These are phyloP conservation scores for Eurytoma californica DNA, from an alignment of 2,888 invertebrate genomes.

Conservation along the genomic window DNA sequence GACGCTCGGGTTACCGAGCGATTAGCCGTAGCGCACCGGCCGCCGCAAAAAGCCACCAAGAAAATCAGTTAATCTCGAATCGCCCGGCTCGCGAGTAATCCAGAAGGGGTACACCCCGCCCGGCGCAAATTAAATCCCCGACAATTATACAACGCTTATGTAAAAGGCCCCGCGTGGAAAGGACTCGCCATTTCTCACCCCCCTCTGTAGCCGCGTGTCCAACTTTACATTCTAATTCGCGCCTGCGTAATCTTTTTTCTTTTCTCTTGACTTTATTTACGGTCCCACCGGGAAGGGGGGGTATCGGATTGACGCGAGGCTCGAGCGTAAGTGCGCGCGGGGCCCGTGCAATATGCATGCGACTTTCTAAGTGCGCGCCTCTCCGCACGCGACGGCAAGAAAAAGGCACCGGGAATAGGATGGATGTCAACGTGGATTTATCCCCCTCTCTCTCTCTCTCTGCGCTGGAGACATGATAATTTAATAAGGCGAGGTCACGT, in stretches of 20 bases:
- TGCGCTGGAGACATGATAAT: background rate
- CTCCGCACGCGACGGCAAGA: background rate
- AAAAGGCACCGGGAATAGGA: background rate
- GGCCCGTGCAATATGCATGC: slow-evolving; percentile 34
- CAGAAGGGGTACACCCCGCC: background rate
- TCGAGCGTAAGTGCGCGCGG: slow-evolving; percentile 10
- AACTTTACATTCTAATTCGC: slow-evolving; percentile 1
- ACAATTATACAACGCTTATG: background rate
- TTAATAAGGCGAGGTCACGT: background rate
- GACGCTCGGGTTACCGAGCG: too few relatives aligned
- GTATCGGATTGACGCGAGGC: slow-evolving; percentile 8
- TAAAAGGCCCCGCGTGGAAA: background rate
- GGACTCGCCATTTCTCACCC: background rate
- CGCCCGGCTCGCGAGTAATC: slow-evolving; percentile 1
- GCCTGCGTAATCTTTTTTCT: background rate
- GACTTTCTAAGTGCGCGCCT: slow-evolving; percentile 40
- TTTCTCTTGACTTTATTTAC: background rate
- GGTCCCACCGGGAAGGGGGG: background rate
- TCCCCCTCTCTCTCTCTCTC: background rate
- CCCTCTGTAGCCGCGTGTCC: background rate
- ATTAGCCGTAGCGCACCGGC: too few relatives aligned
- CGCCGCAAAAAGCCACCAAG: too few relatives aligned
- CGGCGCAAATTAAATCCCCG: background rate
- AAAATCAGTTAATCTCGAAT: too few relatives aligned
- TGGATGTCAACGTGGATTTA: slow-evolving; percentile 22